Evolutionary conservation across 2,888 invertebrate species (phyloP), one percentile per base, ranked within the genome.

Genomic region (Corbicula japonica): DNA sequence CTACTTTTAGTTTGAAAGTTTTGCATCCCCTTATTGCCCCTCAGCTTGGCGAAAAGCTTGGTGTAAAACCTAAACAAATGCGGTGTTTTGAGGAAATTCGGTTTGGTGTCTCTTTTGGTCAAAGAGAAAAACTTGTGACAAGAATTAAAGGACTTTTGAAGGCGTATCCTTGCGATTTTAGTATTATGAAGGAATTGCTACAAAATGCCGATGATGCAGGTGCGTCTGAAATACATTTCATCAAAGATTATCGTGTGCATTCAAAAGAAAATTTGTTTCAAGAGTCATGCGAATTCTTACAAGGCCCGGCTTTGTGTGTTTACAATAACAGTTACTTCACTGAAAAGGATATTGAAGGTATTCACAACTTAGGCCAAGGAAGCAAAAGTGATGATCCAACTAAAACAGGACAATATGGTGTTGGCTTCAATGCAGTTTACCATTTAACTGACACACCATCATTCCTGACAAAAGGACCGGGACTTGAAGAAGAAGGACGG

Each of bases 141-240:
- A 74, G 91, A 44, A 77, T 92, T 21, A 87, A 86, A 56, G 69
- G 89, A 10, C 88, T 92, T 32, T 77, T 92, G 1, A 41, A 82
- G 8, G 86, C 88, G 12, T 92, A 92, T 74, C 90, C 92, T 0
- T 88, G 86, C 65, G 92, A 90, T 68, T 82, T 86, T 46, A 87
- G 88, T 30, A 84, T 92, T 23, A 83, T 92, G 62, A 92, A 92
- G 76, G 92, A 92, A 71, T 80, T 92, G 8, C 60, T 92, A 1
- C 92, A 91, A 65, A 91, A 91, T 84, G 90, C 91, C 8, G 91
- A 92, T 74, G 91, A 91, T 78, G 90, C 91, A 12, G 82, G 85
- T 10, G 90, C 92, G 6, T 86, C 91, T 5, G 90, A 90, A 71
- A 80, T 92, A 15, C 80, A 86, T 44, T 90, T 93, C 73, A 87